These are phyloP conservation scores for Chunga burmeisteri DNA, from an alignment of 2,113 vertebrate species.

Conservation along the genomic window DNA sequence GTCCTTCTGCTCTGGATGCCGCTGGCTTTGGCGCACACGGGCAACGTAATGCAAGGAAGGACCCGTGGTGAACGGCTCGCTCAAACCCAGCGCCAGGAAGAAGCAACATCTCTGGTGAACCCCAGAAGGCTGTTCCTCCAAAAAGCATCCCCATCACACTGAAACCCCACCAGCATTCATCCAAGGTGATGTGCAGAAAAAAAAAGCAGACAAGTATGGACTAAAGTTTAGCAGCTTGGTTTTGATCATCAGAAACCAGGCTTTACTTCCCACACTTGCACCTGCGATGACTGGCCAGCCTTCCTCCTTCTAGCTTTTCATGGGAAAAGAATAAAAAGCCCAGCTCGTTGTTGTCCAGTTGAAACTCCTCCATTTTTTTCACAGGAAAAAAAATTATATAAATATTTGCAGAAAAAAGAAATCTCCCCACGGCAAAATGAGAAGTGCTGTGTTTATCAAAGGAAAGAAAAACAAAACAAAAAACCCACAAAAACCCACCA, in stretches of 20 bases:
- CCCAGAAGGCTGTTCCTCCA: background rate
- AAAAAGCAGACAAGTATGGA: background rate
- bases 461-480: background rate
- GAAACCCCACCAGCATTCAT: background rate
- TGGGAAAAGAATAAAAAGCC: background rate
- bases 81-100: background rate
- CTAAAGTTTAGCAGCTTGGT: background rate
- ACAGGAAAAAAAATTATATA: background rate
- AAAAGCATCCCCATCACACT: background rate
- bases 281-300: background rate
- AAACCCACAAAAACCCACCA: background rate
- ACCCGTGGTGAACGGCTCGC: accelerated
- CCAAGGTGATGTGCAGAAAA: background rate
- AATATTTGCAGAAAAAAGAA: background rate
- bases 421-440: background rate
- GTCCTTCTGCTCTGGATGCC: background rate
- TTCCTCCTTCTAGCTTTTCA: background rate
- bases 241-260: background rate
- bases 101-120: background rate
- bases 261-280: background rate
- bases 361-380: background rate
- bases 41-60: accelerated
- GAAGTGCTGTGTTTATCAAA: background rate
- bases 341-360: background rate
- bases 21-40: accelerated